Conservation (phyloP, 2,888 invertebrate species). For the Mycogona germanica region DNA sequence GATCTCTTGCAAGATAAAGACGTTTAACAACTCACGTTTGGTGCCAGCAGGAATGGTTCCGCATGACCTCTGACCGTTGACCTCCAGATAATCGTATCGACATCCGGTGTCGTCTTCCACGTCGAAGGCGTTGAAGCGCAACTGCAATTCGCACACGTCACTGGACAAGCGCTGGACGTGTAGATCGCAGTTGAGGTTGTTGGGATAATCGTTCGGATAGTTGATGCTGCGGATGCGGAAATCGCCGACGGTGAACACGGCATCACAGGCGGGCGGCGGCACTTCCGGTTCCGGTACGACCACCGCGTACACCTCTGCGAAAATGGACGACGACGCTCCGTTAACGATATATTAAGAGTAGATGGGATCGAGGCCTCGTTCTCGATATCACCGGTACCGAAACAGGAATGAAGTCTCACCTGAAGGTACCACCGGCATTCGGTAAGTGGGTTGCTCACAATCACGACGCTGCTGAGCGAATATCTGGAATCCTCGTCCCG, state of each 20-base stretch:
- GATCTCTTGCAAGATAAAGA: too few species aligned
- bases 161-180: conserved; percentile 20
- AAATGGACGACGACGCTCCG: too few species aligned
- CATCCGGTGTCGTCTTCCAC: conserved; percentile 25
- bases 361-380: too few species aligned
- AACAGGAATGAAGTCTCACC: too few species aligned
- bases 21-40: conserved; percentile 22
- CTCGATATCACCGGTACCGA: too few species aligned
- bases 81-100: conserved; percentile 25
- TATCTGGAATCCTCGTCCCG: conserved; percentile 22
- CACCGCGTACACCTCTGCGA: too few species aligned
- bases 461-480: conserved; percentile 21
- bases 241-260: conserved; percentile 22
- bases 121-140: conserved; percentile 26
- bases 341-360: too few species aligned
- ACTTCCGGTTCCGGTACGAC: neutral
- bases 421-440: neutral
- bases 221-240: conserved; percentile 25
- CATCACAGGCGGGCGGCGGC: conserved; percentile 20
- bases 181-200: conserved; percentile 23
- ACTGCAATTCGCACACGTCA: conserved; percentile 24
- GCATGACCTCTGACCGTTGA: conserved; percentile 24
- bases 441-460: conserved; percentile 15
- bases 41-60: conserved; percentile 22
- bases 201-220: conserved; percentile 24